Percentiles rank a stretch among this genome's conserved stretches.
phyloP scores from a whole-genome alignment of 2,888 invertebrate genomes.

The Lypha dubia region DNA sequence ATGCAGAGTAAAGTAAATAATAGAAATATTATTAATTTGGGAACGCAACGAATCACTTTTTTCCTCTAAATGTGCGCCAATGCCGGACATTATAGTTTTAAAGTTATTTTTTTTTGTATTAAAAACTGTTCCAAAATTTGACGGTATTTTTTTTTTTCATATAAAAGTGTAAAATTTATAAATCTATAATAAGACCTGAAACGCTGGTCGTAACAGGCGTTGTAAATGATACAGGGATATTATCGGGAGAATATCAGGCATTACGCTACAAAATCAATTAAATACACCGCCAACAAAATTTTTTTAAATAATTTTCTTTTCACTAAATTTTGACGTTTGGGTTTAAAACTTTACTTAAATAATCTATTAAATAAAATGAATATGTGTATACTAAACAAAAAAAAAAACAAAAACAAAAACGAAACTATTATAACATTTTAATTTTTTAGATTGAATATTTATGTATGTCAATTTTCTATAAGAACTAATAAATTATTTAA shows the following conservation, averaged over 20 bases:
- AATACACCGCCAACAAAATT: not conserved
- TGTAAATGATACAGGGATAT: not conserved
- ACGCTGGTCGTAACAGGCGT: not conserved
- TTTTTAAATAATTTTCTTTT: too few relatives aligned
- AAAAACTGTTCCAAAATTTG: too few relatives aligned
- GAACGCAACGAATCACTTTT: too few relatives aligned
- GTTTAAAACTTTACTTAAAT: not conserved
- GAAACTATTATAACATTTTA: constrained; percentile 13
- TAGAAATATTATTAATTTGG: too few relatives aligned
- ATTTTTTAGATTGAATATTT: constrained; percentile 50
- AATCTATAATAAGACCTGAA: not conserved
- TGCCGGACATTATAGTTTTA: too few relatives aligned
- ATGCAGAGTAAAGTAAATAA: too few relatives aligned
- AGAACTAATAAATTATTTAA: constrained; percentile 13
- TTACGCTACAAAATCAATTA: not conserved
- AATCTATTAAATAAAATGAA: not conserved
- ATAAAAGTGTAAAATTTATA: too few relatives aligned
- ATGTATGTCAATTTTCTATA: constrained; percentile 65
- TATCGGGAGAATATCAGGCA: not conserved
- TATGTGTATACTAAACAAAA: not conserved
- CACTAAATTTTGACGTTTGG: too few relatives aligned
- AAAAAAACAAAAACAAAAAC: too few relatives aligned
- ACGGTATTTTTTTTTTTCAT: too few relatives aligned
- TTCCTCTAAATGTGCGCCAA: too few relatives aligned
- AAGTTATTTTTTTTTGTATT: too few relatives aligned